Base-by-base conservation (phyloP, 2,888 invertebrate species). In the Thera britannica region DNA sequence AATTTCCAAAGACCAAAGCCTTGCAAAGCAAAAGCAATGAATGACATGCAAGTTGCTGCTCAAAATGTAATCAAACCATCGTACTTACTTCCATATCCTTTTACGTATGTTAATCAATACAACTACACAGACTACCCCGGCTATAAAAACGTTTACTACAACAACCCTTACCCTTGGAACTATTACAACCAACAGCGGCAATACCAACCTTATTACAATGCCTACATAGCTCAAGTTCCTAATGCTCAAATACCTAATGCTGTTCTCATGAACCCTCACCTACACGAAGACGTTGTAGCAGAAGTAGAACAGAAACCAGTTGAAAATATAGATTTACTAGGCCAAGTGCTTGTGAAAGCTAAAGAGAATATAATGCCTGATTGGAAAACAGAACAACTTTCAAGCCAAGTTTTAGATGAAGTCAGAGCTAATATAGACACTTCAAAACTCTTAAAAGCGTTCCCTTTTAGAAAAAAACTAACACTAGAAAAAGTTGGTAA, bases 401-500 rank as follows among this genome's bases (percentile, higher is more conserved):
- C 89, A 3, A 63, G 70, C 9, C 78, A 84, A 36, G 78, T 88
- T 6, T 63, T 91, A 11, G 84, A 91, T 11, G 92, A 91, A 73
- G 83, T 90, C 0, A 86, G 82, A 78, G 90, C 90, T 0, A 85
- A 90, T 65, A 74, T 89, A 7, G 79, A 87, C 5, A 86, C 85
- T 48, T 75, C 82, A 0, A 88, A 81, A 59, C 46, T 84, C 1
- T 54, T 87, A 0, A 87, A 82, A 57, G 77, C 87, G 0, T 76
- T 87, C 41, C 83, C 86, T 1, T 75, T 87, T n/a, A 83, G 83
- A 63, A 90, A 87, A 69, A 89, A 83, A 61, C 72, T 90, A 0
- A 90, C 85, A 62, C 71, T 92, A 6, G 92, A 92, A 63, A 87
- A 81, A 74, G 86, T 92, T 1, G 88, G 85, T 0, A 91, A 88